These are phyloP conservation scores for Penelope pileata DNA, from an alignment of 2,113 vertebrate species.

Conservation along the genomic window DNA sequence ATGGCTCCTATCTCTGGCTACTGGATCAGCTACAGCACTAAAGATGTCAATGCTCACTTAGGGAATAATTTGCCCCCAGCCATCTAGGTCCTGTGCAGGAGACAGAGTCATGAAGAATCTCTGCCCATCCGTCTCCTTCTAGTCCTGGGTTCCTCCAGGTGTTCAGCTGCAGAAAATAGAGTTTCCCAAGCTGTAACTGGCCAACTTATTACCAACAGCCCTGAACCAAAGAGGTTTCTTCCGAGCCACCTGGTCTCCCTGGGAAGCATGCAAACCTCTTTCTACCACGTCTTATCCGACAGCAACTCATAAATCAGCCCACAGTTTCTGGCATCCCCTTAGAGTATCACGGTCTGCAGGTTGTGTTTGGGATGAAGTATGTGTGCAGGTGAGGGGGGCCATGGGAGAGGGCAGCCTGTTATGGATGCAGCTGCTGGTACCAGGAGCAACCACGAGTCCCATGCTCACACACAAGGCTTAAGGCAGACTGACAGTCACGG, in stretches of 20 bases:
- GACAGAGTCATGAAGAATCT: not conserved
- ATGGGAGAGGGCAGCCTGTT: not conserved
- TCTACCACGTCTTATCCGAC: not conserved
- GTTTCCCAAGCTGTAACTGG: not conserved
- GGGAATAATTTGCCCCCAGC: not conserved
- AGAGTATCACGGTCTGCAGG: not conserved
- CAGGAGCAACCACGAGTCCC: not conserved
- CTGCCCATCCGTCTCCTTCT: not conserved
- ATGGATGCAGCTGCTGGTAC: not conserved
- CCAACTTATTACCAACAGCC: not conserved
- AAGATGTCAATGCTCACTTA: not conserved
- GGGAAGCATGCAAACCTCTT: not conserved
- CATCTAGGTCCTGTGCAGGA: constrained; percentile 4
- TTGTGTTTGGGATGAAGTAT: not conserved
- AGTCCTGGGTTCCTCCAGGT: not conserved
- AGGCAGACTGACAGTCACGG: not conserved
- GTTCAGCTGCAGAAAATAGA: not conserved
- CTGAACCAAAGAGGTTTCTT: not conserved
- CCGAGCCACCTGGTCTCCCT: constrained; percentile 39
- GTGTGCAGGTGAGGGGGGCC: constrained; percentile 16
- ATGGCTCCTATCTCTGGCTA: not conserved
- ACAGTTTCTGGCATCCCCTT: constrained; percentile 6
- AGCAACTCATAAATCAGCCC: constrained; percentile 34
- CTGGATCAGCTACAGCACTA: not conserved
- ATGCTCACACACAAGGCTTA: accelerated